Evolutionary conservation across 2,113 vertebrate species (phyloP), one percentile per base, ranked within the genome.

Genomic region (Eonycteris spelaea): DNA sequence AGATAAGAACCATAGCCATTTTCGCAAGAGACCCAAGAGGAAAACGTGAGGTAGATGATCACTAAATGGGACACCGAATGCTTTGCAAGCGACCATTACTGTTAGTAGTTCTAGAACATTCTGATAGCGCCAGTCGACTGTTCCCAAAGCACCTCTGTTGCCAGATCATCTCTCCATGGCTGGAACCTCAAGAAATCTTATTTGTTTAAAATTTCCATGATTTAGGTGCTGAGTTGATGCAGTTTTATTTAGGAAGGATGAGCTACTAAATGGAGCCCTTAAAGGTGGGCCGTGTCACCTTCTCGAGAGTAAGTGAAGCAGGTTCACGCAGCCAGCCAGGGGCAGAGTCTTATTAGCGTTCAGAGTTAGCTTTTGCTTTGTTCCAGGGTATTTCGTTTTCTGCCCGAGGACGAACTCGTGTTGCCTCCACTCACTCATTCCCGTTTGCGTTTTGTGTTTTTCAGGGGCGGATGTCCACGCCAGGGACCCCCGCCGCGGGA

Each of bases 391-490:
- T 71, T 75, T 6, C 2, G 3, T 65, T 43, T 79, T 59, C 40
- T 13, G 78, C 53, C 33, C 11, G 18, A 18, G 19, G 61, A 12
- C 5, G 26, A 1, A 18, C 15, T 1, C 45, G 33, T 5, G 18
- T 13, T 0, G 5, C 82, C 3, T 13, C 73, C 70, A n/a, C 55
- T 57, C 91, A 90, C 14, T 51, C 2, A 94, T 11, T 2, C 6
- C 28, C 19, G 3, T 24, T 95, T 89, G 74, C 51, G 15, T 90
- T 91, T 89, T 85, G 21, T 74, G 8, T 97, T 91, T 97, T 98
- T 59, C 77, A 99, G 99, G 99, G 83, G 99, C 99, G 18, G 98
- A 99, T 48, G 93, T 99, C 77, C 97, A 99, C 0, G 98, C 99
- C 0, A 99, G 98, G 28, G 99, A 99, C 96, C 98, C 98, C 38